Evolutionary conservation across 64 coral and sea anemone species (phyloP).

Genomic region (Trachythela sp.): DNA sequence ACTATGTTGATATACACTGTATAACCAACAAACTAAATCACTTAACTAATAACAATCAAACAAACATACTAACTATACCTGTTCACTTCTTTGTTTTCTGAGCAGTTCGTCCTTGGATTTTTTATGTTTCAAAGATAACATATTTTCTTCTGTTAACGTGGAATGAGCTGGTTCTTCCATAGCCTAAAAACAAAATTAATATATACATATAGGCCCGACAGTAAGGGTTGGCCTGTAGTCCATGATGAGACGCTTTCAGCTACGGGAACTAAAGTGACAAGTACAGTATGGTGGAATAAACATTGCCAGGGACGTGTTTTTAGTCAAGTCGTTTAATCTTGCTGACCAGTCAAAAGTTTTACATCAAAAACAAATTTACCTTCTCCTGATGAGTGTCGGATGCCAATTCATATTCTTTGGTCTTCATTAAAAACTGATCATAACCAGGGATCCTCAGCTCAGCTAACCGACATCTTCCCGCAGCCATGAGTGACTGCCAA

Average conservation of each 20-base stretch:
- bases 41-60: not conserved
- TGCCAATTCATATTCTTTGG: not conserved
- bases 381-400: not conserved
- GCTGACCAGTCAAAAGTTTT: too few species aligned
- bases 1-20: not conserved
- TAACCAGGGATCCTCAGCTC: not conserved
- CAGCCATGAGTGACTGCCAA: not conserved
- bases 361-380: not conserved
- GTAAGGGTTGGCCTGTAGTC: too few species aligned
- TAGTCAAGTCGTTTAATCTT: too few species aligned
- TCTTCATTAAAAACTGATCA: not conserved
- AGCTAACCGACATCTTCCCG: not conserved
- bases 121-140: not conserved
- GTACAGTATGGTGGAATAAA: too few species aligned
- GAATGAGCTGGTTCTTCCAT: not conserved
- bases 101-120: not conserved
- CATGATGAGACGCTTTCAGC: too few species aligned
- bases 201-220: too few species aligned
- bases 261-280: too few species aligned
- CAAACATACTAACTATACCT: not conserved
- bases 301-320: too few species aligned
- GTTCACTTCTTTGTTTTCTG: slow-evolving; percentile 2
- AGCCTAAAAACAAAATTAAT: not conserved
- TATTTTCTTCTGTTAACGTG: not conserved
- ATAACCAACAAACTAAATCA: not conserved